Evolutionary conservation across 2,797 vertebrate genomes (phyloP).

Genomic region (Apodemus agrarius): DNA sequence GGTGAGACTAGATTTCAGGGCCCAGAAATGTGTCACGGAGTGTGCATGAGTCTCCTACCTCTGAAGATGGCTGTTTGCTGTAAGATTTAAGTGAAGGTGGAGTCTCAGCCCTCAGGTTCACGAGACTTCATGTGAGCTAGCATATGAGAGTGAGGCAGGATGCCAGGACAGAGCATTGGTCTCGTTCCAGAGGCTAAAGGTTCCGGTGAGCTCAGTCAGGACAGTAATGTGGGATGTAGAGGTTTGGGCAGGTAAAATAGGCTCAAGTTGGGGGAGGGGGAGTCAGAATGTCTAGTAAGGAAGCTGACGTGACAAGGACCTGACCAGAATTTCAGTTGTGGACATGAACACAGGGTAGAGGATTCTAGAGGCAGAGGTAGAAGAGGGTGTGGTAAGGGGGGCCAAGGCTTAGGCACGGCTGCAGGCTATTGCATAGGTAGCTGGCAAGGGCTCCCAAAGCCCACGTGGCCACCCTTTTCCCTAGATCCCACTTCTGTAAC

Average conservation of each 20-base stretch:
- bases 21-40: neutral
- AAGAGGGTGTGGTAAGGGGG: neutral
- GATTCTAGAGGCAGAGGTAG: neutral
- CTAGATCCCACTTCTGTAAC: neutral
- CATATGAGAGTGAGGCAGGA: neutral
- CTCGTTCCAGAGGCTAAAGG: neutral
- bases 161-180: neutral
- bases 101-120: neutral
- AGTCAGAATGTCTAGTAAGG: neutral
- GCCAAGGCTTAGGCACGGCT: neutral
- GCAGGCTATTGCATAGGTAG: neutral
- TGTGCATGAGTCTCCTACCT: neutral
- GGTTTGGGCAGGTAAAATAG: neutral
- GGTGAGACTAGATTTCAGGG: conserved; percentile 1
- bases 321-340: neutral
- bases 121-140: neutral
- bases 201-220: neutral
- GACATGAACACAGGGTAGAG: neutral
- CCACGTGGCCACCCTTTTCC: neutral
- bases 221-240: conserved; percentile 38
- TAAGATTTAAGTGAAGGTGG: neutral
- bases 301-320: neutral
- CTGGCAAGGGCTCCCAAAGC: neutral
- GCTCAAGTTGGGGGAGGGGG: neutral
- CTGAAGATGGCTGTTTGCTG: neutral